phyloP scores from a whole-genome alignment of 2,888 invertebrate species.

The Parapristionchus giblindavisi region DNA sequence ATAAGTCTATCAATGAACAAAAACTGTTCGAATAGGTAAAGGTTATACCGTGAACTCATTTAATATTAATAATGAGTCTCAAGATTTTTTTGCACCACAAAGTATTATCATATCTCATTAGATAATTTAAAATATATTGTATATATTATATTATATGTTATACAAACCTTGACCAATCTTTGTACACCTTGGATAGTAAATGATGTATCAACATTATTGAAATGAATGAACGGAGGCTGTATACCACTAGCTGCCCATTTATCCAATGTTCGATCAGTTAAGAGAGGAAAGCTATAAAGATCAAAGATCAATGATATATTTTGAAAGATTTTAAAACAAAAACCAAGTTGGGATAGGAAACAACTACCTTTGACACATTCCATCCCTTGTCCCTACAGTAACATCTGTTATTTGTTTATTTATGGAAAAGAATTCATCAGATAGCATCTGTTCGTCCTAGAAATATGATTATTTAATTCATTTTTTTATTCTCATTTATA shows the following conservation, averaged over 20 bases:
- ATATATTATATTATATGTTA: too few relatives aligned
- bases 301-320: background rate
- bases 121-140: too few relatives aligned
- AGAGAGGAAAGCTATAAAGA: conserved; percentile 13
- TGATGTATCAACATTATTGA: conserved; percentile 7
- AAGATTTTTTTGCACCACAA: too few relatives aligned
- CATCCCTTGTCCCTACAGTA: conserved; percentile 20
- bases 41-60: too few relatives aligned
- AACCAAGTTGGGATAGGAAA: background rate
- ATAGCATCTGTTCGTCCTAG: conserved; percentile 6
- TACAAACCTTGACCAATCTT: conserved; percentile 1
- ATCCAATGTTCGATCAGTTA: conserved; percentile 11
- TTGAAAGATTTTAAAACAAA: background rate
- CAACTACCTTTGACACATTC: conserved; percentile 1
- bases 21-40: too few relatives aligned
- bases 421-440: conserved; percentile 7
- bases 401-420: conserved; percentile 12
- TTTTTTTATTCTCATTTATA: too few relatives aligned
- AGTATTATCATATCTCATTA: too few relatives aligned
- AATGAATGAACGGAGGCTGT: background rate
- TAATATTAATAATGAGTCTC: too few relatives aligned
- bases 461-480: too few relatives aligned
- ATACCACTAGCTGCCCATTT: background rate
- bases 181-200: conserved; percentile 12
- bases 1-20: too few relatives aligned